phyloP scores from a whole-genome alignment of 2,797 vertebrate species.

The Nothura maculosa region DNA sequence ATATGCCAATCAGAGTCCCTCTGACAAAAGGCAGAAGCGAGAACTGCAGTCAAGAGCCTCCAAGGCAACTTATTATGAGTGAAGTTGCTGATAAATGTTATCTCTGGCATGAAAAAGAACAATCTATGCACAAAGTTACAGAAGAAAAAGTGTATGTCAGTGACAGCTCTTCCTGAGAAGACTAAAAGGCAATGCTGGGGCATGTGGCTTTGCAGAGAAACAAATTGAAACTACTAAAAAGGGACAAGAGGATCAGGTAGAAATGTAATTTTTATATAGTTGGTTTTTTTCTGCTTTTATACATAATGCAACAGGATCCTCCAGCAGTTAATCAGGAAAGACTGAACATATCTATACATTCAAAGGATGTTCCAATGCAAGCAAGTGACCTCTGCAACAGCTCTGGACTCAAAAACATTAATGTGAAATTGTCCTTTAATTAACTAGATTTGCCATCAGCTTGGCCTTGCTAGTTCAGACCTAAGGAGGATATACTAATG shows the following conservation, averaged over 20 bases:
- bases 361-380: background rate
- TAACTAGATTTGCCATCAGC: background rate
- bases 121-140: slow-evolving; percentile 10
- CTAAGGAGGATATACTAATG: background rate
- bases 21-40: slow-evolving; percentile 35
- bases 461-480: background rate
- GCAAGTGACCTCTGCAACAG: background rate
- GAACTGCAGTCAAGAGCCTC: slow-evolving; percentile 52
- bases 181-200: background rate
- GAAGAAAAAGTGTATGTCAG: background rate
- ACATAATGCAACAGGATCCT: background rate
- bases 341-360: background rate
- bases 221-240: background rate
- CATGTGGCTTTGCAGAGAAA: background rate
- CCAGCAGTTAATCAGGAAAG: background rate
- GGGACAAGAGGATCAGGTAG: background rate
- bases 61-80: slow-evolving; percentile 55
- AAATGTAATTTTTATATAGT: background rate
- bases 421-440: background rate
- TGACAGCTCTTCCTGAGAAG: background rate
- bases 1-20: slow-evolving; percentile 42
- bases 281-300: background rate
- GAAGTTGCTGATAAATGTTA: slow-evolving; percentile 61
- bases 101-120: slow-evolving; percentile 35
- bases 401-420: background rate